Evolutionary conservation across 2,888 invertebrate genomes (phyloP), one percentile per base, ranked within the genome.

Genomic region (Lordiphosa andalusiaca): DNA sequence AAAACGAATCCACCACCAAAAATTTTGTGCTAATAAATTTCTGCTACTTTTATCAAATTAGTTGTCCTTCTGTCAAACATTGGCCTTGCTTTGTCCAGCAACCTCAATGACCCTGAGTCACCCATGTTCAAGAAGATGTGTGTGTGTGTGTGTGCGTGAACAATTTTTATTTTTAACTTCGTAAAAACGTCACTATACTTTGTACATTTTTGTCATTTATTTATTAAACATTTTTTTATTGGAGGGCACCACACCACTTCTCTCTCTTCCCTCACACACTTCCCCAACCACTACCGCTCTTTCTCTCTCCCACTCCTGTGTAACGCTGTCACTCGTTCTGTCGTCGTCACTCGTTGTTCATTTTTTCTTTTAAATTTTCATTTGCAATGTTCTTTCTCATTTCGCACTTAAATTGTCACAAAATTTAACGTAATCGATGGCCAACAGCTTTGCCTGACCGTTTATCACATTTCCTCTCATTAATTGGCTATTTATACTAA

Each of bases 401-500:
- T 63, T 53, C 62, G 67, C 75, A 71, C 69, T 65, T 50, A 58
- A 71, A 75, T 51, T 48, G 38, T 7, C 19, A 47, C 36, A 37
- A 71, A 66, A 69, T 76, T 50, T 56, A 25, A 50, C 25, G 16
- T 13, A 70, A 59, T 73, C 53, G 57, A 58, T 41, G 12, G 51
- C 23, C 35, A 63, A 49, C 53, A 35, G 44, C 12, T 21, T 53
- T 54, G 63, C 68, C 25, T 57, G 53, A 48, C 60, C 52, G 49
- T 65, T 66, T 47, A 49, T 53, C 52, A 72, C 68, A 47, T 55
- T 63, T 68, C 51, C 41, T 37, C 38, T 67, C 58, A 69, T 85
- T 60, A 66, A 52, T 67, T 46, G 59, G 69, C 13, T 9, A 60
- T 55, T 55, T 67, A 87, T 88, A 89, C 89, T 88, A 86, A 89